Conservation (phyloP, 2,797 vertebrate species). For the Melanotaenia pygmaea region DNA sequence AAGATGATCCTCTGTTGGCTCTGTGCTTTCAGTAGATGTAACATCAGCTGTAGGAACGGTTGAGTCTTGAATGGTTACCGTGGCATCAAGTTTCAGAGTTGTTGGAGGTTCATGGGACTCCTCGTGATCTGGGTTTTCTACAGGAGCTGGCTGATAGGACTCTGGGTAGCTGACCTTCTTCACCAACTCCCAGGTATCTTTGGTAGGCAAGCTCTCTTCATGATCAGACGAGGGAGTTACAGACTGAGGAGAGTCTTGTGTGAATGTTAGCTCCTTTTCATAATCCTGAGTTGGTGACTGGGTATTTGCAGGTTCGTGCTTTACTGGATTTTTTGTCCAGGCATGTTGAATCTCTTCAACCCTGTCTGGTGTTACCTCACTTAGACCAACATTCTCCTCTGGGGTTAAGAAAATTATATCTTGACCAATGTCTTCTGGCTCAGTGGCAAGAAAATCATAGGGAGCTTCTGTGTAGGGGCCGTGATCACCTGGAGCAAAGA, state of each 20-base stretch:
- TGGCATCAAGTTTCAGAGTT: constrained; percentile 1
- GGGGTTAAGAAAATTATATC: constrained; percentile 85
- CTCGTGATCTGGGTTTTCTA: constrained; percentile 22
- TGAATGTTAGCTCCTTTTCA: constrained; percentile 26
- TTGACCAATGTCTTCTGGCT: constrained; percentile 81
- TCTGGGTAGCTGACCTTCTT: constrained; percentile 42
- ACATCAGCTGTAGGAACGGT: constrained; percentile 17
- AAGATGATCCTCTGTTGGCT: constrained; percentile 15
- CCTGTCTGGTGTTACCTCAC: constrained; percentile 60
- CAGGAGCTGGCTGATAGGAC: constrained; percentile 49
- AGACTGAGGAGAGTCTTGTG: constrained; percentile 22
- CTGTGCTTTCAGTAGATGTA: constrained; percentile 8
- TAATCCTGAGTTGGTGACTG: constrained; percentile 15
- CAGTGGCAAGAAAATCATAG: constrained; percentile 72
- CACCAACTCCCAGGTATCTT: constrained; percentile 42
- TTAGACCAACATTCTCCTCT: constrained; percentile 82
- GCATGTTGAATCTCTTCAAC: constrained; percentile 82
- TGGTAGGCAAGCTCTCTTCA: constrained; percentile 32
- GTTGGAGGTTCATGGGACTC: constrained; percentile 29
- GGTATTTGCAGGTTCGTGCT: constrained; percentile 41
- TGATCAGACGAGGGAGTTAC: constrained; percentile 39
- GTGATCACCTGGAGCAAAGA: constrained; percentile 62
- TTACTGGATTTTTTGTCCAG: constrained; percentile 78
- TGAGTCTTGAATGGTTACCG: constrained; percentile 11
- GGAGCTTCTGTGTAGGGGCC: constrained; percentile 78